Percentiles rank a stretch among this genome's conserved stretches.
Conservation (phyloP, 2,888 invertebrate species). For the Volucella inflata region DNA sequence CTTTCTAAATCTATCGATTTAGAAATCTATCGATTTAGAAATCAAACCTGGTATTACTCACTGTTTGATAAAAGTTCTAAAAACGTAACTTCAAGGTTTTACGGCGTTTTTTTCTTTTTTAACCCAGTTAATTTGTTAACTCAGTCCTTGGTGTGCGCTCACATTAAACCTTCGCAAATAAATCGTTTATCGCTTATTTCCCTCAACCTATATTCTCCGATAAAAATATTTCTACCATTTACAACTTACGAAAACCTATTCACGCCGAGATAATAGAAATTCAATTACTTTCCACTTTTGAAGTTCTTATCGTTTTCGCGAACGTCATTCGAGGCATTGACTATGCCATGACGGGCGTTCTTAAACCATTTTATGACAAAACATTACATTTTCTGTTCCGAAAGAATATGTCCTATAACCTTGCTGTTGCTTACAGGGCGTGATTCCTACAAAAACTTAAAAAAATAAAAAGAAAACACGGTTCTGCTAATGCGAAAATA, state of each 20-base stretch:
- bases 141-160: no score
- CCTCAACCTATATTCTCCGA: constrained; percentile 1
- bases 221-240: no score
- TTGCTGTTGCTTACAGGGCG: constrained; percentile 28
- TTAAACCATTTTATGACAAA: constrained; percentile 28
- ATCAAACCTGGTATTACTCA: no score
- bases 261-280: constrained; percentile 42
- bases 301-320: constrained; percentile 55
- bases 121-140: no score
- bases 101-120: no score
- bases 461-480: constrained; percentile 2
- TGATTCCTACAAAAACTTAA: constrained; percentile 14
- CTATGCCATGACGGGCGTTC: constrained; percentile 10
- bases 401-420: constrained; percentile 2
- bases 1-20: no score
- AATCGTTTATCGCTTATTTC: no score
- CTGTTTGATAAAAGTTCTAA: no score
- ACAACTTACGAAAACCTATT: constrained; percentile 28
- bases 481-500: constrained; percentile 10
- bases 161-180: no score
- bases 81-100: no score
- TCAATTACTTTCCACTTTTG: constrained; percentile 46
- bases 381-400: not conserved
- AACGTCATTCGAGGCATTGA: constrained; percentile 39
- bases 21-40: no score